Conservation (phyloP, 2,113 vertebrate genomes). For the Dasyornis broadbenti region DNA sequence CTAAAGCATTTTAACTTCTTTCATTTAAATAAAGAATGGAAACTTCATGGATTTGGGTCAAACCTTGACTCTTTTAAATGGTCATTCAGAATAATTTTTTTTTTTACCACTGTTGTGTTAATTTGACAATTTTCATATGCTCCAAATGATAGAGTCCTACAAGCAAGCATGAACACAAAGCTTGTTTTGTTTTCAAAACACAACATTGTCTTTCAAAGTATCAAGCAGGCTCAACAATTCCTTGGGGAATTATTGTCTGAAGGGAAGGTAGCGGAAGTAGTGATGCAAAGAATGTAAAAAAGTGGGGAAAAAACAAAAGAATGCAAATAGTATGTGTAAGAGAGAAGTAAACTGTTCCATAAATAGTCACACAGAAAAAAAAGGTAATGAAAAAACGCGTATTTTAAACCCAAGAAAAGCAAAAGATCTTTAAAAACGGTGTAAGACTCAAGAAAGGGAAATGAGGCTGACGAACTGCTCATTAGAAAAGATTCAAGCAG, state of each 20-base stretch:
- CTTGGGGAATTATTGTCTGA: background rate
- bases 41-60: background rate
- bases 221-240: background rate
- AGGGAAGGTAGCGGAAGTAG: background rate
- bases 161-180: background rate
- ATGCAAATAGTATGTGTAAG: background rate
- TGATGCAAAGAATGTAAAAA: background rate
- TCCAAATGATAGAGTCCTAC: background rate
- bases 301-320: background rate
- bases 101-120: background rate
- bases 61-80: background rate
- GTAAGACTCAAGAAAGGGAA: background rate
- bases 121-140: background rate
- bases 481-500: background rate
- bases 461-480: background rate
- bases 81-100: background rate
- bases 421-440: background rate
- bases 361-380: background rate
- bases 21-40: background rate
- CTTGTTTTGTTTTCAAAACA: conserved; percentile 3
- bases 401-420: background rate
- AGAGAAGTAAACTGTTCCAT: background rate
- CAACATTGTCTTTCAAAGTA: background rate
- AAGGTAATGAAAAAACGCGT: accelerated
- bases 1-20: background rate